Conservation (phyloP, 2,113 vertebrate species). For the Vanacampus margaritifer region DNA sequence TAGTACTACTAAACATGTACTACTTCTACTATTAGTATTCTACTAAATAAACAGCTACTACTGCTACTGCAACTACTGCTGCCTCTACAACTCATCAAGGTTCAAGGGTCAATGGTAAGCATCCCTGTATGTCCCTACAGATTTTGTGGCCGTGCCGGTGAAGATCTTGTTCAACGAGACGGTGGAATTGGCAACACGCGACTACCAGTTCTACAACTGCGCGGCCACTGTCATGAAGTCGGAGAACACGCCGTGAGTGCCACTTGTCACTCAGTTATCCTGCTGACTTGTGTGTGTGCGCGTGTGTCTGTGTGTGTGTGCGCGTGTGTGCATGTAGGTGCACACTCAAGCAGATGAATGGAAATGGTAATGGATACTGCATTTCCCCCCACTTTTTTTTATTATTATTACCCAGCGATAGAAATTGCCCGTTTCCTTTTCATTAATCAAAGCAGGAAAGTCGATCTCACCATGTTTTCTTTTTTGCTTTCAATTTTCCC, state of each 20-base stretch:
- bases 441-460: conserved; percentile 76
- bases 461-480: conserved; percentile 50
- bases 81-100: too few relatives aligned
- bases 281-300: conserved; percentile 33
- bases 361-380: conserved; percentile 54
- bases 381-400: conserved; percentile 51
- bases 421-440: conserved; percentile 76
- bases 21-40: too few relatives aligned
- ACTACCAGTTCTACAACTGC: conserved; percentile 92
- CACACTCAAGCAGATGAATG: conserved; percentile 46
- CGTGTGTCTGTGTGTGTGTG: conserved; percentile 10
- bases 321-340: conserved; percentile 44
- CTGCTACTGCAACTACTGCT: too few relatives aligned
- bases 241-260: conserved; percentile 87
- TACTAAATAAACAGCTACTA: too few relatives aligned
- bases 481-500: conserved; percentile 8
- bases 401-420: conserved; percentile 54
- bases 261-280: conserved; percentile 33
- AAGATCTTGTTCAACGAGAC: conserved; percentile 63
- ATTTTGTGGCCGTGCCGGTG: conserved; percentile 81
- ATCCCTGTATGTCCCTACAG: conserved; percentile 50
- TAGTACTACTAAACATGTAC: too few relatives aligned
- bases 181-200: conserved; percentile 79
- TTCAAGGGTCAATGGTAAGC: too few relatives aligned
- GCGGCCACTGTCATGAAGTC: conserved; percentile 61